Evolutionary conservation across 2,797 vertebrate genomes (phyloP), one percentile per base, ranked within the genome.

Genomic region (Periparus ater): DNA sequence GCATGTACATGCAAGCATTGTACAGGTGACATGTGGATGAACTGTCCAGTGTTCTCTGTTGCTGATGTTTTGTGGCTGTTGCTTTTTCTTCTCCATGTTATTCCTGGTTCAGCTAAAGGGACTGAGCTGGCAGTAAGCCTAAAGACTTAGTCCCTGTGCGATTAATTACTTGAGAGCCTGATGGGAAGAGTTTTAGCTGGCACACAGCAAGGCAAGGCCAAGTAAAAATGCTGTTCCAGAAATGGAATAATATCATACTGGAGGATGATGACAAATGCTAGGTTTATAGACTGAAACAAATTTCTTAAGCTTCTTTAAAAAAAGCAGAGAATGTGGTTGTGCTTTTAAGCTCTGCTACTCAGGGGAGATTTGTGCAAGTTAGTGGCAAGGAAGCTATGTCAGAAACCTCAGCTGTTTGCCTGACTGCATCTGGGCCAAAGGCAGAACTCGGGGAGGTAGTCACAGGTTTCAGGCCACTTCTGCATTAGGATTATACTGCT

Each of bases 21-120:
- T 26, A 32, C 0, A 6, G 25, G 27, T 29, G 44, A 32, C 10
- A 9, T 2, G 0, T 26, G 50, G 51, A 60, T 0, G 0, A 81
- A 58, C 3, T 51, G 20, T 25, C 22, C 18, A 9, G 9, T 81
- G 38, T 6, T 62, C 15, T 74, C n/a, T 42, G 32, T 23, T 80
- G 77, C 9, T 75, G 47, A 12, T 21, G 7, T 36, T 68, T 81
- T 86, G 78, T 55, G 36, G 51, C 44, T 87, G 42, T 21, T 78
- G 58, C 26, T 61, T 86, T 88, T 81, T 44, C 15, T 77, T 70
- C 14, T 13, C 20, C 6, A 3, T 34, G 27, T 34, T 55, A 45
- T 81, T 81, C 84, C 62, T 51, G 6, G 53, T 58, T 70, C 63
- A 76, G 30, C 44, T 71, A 54, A 85, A 89, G 18, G 62, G 44